Evolutionary conservation across 2,113 vertebrate species (phyloP).

Genomic region (Leucopsar rothschildi): DNA sequence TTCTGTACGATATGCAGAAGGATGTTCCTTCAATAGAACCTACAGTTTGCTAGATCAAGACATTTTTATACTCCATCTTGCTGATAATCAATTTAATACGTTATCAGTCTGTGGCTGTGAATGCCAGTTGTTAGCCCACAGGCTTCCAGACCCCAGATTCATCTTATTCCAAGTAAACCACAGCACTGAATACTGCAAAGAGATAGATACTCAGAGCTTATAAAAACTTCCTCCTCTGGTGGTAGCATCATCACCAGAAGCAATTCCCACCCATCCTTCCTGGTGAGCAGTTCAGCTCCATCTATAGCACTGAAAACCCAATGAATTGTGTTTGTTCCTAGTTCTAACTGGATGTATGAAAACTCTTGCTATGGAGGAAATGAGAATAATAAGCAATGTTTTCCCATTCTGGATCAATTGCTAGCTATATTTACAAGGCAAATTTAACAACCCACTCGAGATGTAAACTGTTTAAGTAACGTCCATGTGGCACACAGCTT

Average conservation of each 20-base stretch:
- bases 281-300: neutral
- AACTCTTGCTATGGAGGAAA: neutral
- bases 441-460: neutral
- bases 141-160: neutral
- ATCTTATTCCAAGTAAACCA: neutral
- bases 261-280: neutral
- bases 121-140: slow-evolving; percentile 13
- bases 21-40: neutral
- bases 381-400: neutral
- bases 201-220: neutral
- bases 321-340: neutral
- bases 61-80: neutral
- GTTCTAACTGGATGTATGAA: neutral
- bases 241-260: neutral
- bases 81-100: neutral
- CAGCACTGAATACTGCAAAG: neutral
- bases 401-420: neutral
- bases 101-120: neutral
- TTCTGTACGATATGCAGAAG: neutral
- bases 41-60: neutral
- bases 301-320: neutral
- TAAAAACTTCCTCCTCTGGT: neutral
- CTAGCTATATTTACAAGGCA: neutral
- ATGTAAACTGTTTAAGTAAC: neutral
- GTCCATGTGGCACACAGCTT: neutral